phyloP scores from a whole-genome alignment of 2,888 invertebrate species.

The Dasypogon diadema region DNA sequence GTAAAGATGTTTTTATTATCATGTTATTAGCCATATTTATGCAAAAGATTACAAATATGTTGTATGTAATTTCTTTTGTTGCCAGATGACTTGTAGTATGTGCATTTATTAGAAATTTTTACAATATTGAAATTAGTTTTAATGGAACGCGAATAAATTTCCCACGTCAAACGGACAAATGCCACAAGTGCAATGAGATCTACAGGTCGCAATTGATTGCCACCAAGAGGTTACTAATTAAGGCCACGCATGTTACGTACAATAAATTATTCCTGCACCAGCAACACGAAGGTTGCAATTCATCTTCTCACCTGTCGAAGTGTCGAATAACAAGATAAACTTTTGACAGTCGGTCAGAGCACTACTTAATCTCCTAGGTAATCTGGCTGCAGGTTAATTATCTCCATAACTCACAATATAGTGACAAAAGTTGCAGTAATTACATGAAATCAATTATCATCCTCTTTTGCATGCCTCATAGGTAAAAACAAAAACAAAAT shows the following conservation, averaged over 20 bases:
- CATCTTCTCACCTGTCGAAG: constrained; percentile 31
- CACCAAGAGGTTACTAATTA: constrained; percentile 8
- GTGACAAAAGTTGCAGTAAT: constrained; percentile 21
- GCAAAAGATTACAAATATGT: no score
- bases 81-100: no score
- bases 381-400: constrained; percentile 22
- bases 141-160: not conserved
- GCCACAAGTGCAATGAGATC: not conserved
- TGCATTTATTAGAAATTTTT: not conserved
- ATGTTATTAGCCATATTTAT: no score
- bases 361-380: constrained; percentile 15
- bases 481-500: not conserved
- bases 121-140: not conserved
- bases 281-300: constrained; percentile 19
- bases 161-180: not conserved
- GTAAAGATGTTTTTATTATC: no score
- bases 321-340: not conserved
- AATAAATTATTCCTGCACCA: constrained; percentile 12
- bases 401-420: constrained; percentile 8
- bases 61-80: no score
- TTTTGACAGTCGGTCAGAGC: constrained; percentile 39
- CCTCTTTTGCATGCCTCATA: not conserved
- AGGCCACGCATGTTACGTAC: constrained; percentile 29
- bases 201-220: not conserved
- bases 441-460: constrained; percentile 15